Evolutionary conservation across 2,797 vertebrate genomes (phyloP).

Genomic region (Mareca strepera): DNA sequence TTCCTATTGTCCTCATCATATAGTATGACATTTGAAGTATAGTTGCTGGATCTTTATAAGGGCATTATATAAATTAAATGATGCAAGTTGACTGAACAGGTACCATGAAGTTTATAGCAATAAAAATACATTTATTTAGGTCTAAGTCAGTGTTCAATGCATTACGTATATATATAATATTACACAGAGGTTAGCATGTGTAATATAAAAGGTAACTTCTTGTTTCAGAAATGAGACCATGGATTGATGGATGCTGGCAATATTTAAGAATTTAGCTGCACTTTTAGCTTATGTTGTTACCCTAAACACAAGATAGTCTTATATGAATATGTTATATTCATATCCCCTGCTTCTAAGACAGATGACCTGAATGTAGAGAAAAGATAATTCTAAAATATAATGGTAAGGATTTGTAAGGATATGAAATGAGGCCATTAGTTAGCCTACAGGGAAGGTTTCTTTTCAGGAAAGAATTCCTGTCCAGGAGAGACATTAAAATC

Average conservation of each 20-base stretch:
- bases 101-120: not conserved
- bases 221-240: not conserved
- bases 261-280: not conserved
- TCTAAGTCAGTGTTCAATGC: not conserved
- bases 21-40: not conserved
- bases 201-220: not conserved
- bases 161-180: no score
- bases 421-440: conserved; percentile 4
- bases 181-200: not conserved
- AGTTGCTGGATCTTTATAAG: not conserved
- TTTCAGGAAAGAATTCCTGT: not conserved
- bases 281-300: conserved; percentile 16
- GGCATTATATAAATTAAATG: conserved; percentile 13
- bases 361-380: conserved; percentile 25
- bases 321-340: not conserved
- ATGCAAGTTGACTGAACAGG: not conserved
- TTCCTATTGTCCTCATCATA: not conserved
- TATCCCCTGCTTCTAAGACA: not conserved
- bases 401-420: not conserved
- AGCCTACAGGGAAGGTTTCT: not conserved
- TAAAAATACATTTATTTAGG: not conserved
- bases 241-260: not conserved
- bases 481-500: not conserved
- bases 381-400: conserved; percentile 31
- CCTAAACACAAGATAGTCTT: not conserved